A percentile compares a stretch with the other conserved stretches of the same genome.
phyloP scores from a whole-genome alignment of 2,113 vertebrate species.

The Peromyscus maniculatus region DNA sequence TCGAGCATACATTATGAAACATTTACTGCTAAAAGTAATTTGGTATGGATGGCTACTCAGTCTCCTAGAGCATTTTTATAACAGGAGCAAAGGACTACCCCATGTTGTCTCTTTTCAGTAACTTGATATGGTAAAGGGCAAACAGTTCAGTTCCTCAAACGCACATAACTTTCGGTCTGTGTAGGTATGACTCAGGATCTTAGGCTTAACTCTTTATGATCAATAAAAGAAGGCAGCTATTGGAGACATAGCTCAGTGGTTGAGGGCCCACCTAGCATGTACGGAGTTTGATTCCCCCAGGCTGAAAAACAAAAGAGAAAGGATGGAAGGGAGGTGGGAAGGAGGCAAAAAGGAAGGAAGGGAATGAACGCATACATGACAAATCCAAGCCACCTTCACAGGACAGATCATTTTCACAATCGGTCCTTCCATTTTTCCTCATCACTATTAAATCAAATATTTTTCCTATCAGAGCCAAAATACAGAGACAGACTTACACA shows the following conservation, averaged over 20 bases:
- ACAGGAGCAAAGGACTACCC: constrained; percentile 7
- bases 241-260: neutral
- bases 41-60: neutral
- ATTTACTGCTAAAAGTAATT: constrained; percentile 32
- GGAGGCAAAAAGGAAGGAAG: too few relatives aligned
- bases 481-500: constrained; percentile 11
- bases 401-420: constrained; percentile 29
- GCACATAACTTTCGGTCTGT: constrained; percentile 17
- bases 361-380: neutral
- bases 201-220: constrained; percentile 33
- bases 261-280: neutral
- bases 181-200: constrained; percentile 9
- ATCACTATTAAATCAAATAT: constrained; percentile 43
- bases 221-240: neutral
- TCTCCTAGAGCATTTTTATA: constrained; percentile 38
- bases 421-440: neutral
- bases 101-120: constrained; percentile 12
- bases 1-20: neutral
- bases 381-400: constrained; percentile 51
- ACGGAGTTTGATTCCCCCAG: neutral
- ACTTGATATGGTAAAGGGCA: constrained; percentile 35
- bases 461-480: constrained; percentile 48
- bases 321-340: too few relatives aligned
- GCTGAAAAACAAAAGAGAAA: neutral
- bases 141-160: neutral